phyloP scores from a whole-genome alignment of 2,888 invertebrate genomes.

The Malthinus seriepunctatus region DNA sequence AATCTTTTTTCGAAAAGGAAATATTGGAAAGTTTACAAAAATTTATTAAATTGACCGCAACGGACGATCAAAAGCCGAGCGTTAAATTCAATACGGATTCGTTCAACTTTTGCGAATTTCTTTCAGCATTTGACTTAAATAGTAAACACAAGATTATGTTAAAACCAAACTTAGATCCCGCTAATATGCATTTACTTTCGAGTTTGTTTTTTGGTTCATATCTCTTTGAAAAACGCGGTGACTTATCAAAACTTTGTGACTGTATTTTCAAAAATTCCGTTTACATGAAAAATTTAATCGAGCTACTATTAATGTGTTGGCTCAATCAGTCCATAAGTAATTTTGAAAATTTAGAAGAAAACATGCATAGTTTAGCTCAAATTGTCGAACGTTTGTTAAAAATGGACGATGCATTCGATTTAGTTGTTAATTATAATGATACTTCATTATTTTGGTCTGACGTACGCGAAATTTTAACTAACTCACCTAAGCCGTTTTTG shows the following conservation, averaged over 20 bases:
- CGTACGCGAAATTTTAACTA: slow-evolving; percentile 71
- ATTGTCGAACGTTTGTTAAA: slow-evolving; percentile 68
- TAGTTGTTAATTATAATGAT: slow-evolving; percentile 67
- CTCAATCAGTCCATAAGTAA: slow-evolving; percentile 63
- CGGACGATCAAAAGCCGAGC: slow-evolving; percentile 49
- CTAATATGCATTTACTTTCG: slow-evolving; percentile 51
- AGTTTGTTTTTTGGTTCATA: slow-evolving; percentile 48
- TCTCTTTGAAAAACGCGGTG: slow-evolving; percentile 38
- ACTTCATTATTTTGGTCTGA: slow-evolving; percentile 83
- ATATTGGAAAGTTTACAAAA: slow-evolving; percentile 68
- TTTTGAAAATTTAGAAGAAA: slow-evolving; percentile 56
- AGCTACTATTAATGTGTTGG: slow-evolving; percentile 72
- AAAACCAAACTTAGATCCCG: slow-evolving; percentile 50
- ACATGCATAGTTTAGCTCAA: slow-evolving; percentile 70
- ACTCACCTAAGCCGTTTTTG: slow-evolving; percentile 74
- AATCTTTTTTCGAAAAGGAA: slow-evolving; percentile 55
- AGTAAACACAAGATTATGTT: slow-evolving; percentile 50
- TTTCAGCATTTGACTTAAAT: slow-evolving; percentile 58
- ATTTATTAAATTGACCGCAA: slow-evolving; percentile 62
- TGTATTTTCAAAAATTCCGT: slow-evolving; percentile 53
- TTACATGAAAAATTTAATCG: slow-evolving; percentile 68
- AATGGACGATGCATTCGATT: slow-evolving; percentile 62
- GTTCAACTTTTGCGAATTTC: slow-evolving; percentile 59
- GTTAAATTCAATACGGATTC: slow-evolving; percentile 52
- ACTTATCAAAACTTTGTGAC: slow-evolving; percentile 39